These are phyloP conservation scores for Streblospio benedicti DNA, from an alignment of 1,140 invertebrate genomes.

Conservation along the genomic window DNA sequence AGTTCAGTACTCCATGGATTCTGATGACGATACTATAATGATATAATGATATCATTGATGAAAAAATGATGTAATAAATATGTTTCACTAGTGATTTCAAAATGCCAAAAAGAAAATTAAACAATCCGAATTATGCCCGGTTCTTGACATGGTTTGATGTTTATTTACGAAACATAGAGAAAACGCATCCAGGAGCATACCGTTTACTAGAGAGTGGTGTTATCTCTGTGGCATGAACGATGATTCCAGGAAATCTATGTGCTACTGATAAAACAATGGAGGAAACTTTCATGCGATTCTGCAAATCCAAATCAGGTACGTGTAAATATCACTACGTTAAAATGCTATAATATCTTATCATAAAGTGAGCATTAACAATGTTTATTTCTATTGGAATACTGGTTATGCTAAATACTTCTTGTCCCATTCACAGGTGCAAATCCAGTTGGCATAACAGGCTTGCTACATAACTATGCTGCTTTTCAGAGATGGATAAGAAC, in stretches of 20 bases:
- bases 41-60: too few species aligned
- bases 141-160: not conserved
- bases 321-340: too few species aligned
- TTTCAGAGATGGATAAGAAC: not conserved
- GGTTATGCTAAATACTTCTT: too few species aligned
- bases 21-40: too few species aligned
- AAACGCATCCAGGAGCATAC: not conserved
- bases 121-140: too few species aligned
- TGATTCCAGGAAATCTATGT: not conserved
- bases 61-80: too few species aligned
- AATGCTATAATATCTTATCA: too few species aligned
- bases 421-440: not conserved
- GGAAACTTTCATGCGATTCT: not conserved
- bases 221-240: not conserved
- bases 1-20: too few species aligned
- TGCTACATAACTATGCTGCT: not conserved
- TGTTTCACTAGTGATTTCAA: too few species aligned
- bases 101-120: too few species aligned
- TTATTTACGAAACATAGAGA: not conserved
- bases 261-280: not conserved
- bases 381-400: too few species aligned
- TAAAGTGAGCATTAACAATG: too few species aligned
- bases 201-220: not conserved
- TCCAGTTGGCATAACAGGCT: not conserved
- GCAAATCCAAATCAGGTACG: not conserved